A percentile compares a stretch with the other conserved stretches of the same genome.
Evolutionary conservation across 2,797 vertebrate genomes (phyloP).

Genomic region (Glyptemys insculpta): DNA sequence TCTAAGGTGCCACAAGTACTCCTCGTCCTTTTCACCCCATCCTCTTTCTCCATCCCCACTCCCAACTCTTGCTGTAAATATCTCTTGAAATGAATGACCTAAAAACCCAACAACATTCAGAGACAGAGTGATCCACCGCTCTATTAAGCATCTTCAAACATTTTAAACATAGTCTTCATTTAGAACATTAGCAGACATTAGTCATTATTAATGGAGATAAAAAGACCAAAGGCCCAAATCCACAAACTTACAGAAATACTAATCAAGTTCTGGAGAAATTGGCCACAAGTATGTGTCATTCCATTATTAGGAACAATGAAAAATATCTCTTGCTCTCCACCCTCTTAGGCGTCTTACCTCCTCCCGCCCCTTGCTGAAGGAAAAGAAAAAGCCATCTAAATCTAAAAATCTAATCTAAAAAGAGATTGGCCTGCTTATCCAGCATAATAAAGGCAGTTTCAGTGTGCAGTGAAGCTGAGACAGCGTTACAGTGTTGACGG

Average conservation of each 20-base stretch:
- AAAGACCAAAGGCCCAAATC: no score
- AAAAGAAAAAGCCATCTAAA: conserved; percentile 46
- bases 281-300: conserved; percentile 50
- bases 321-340: conserved; percentile 35
- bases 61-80: neutral
- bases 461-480: conserved; percentile 61
- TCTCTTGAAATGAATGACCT: neutral
- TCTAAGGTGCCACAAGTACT: no score
- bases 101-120: neutral
- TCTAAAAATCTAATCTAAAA: conserved; percentile 65
- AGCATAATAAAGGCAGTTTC: conserved; percentile 56
- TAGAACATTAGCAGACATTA: conserved; percentile 18
- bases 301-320: conserved; percentile 54
- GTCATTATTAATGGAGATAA: no score
- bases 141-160: conserved; percentile 15
- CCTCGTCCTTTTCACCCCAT: no score
- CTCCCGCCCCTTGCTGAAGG: conserved; percentile 16
- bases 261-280: conserved; percentile 45
- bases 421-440: conserved; percentile 56
- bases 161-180: conserved; percentile 14
- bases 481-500: conserved; percentile 17
- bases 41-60: neutral
- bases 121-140: neutral
- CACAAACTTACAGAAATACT: conserved; percentile 39
- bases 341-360: conserved; percentile 20